A percentile compares a stretch with the other conserved stretches of the same genome.
These are phyloP conservation scores for Anguilla megastoma DNA, from an alignment of 2,797 vertebrate genomes.

Conservation along the genomic window DNA sequence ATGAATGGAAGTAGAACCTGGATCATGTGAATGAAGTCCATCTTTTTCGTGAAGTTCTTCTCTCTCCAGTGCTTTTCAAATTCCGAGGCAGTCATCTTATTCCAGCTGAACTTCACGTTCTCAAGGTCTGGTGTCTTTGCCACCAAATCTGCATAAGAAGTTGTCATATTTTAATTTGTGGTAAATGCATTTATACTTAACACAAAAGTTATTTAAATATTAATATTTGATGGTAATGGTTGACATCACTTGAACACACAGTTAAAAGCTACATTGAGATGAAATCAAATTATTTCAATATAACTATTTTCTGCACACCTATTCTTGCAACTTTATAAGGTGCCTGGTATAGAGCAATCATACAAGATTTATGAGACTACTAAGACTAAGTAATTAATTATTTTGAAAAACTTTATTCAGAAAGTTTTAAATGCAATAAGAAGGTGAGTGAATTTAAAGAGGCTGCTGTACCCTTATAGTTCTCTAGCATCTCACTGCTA, in stretches of 20 bases:
- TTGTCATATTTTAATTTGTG: neutral
- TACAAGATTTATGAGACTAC: neutral
- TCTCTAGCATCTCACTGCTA: slow-evolving; percentile 78
- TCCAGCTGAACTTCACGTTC: slow-evolving; percentile 83
- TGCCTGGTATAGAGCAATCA: neutral
- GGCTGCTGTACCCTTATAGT: slow-evolving; percentile 81
- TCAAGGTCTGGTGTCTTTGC: slow-evolving; percentile 74
- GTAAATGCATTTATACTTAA: neutral
- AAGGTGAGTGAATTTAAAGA: neutral
- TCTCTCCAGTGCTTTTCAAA: slow-evolving; percentile 79
- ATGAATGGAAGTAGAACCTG: slow-evolving; percentile 71
- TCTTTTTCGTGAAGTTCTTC: slow-evolving; percentile 75
- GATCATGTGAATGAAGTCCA: slow-evolving; percentile 95
- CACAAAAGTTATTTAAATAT: neutral
- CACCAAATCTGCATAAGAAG: slow-evolving; percentile 65
- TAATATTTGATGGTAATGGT: neutral
- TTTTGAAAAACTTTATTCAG: neutral
- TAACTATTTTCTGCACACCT: neutral
- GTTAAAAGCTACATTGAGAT: neutral
- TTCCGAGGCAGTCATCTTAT: slow-evolving; percentile 82
- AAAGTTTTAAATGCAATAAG: neutral
- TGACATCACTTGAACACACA: neutral
- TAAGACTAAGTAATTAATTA: neutral
- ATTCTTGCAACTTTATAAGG: too few species aligned
- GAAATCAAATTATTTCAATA: neutral